A percentile compares a stretch with the other conserved stretches of the same genome.
Evolutionary conservation across 1,140 invertebrate species (phyloP).

Genomic region (Lepidurus arcticus): DNA sequence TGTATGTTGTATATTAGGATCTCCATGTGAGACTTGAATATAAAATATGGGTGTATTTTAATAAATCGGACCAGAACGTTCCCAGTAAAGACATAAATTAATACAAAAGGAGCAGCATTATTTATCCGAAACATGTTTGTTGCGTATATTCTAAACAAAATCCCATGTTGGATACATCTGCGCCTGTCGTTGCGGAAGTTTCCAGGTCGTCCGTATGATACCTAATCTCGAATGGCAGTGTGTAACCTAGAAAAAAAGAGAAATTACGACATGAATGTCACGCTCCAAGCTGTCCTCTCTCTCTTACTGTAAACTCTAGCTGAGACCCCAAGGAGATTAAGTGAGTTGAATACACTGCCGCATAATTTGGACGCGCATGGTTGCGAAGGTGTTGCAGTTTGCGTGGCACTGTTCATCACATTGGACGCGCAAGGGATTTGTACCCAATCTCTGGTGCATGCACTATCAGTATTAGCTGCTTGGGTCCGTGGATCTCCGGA

Average conservation of each 20-base stretch:
- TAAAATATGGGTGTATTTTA: no score
- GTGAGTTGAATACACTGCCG: background rate
- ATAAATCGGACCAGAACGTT: no score
- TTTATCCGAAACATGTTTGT: slow-evolving; percentile 15
- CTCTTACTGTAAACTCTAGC: background rate
- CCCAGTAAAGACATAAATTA: no score
- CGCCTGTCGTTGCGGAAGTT: background rate
- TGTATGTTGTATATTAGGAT: no score
- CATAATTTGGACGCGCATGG: slow-evolving; percentile 25
- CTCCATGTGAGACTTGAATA: no score
- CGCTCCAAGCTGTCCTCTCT: background rate
- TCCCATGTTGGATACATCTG: background rate
- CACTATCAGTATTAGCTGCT: background rate
- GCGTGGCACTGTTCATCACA: slow-evolving; percentile 1
- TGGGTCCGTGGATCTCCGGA: background rate
- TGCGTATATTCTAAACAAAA: slow-evolving; percentile 24
- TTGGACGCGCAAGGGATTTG: slow-evolving; percentile 28
- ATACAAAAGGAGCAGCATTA: background rate
- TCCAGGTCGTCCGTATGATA: slow-evolving; percentile 29
- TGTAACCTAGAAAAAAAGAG: background rate
- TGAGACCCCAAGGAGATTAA: background rate
- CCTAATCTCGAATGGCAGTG: slow-evolving; percentile 26
- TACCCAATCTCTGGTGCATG: slow-evolving; percentile 24
- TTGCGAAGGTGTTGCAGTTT: background rate
- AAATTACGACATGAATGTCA: background rate